phyloP scores from a whole-genome alignment of 1,140 invertebrate species.

The Drosophila sucinea region DNA sequence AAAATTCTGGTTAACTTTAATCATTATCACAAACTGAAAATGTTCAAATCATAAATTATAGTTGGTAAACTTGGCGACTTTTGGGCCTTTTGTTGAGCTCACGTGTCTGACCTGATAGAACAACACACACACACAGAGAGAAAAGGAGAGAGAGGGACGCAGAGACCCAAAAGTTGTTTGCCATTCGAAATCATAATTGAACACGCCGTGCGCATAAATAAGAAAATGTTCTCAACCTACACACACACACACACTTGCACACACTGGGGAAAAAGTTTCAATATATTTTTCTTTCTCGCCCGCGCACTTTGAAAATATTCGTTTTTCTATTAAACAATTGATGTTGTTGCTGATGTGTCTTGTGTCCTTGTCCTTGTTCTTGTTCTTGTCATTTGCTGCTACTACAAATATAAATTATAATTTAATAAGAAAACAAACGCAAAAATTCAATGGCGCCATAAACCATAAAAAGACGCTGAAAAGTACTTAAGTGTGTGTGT shows the following conservation, averaged over 20 bases:
- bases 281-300: conserved; percentile 9
- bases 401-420: conserved; percentile 78
- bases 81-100: conserved; percentile 16
- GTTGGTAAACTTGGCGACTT: not conserved
- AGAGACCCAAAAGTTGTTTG: conserved; percentile 44
- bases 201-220: conserved; percentile 64
- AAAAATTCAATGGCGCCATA: conserved; percentile 81
- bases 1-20: not conserved
- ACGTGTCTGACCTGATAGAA: conserved; percentile 37
- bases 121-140: not conserved
- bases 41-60: not conserved
- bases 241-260: not conserved
- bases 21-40: not conserved
- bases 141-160: conserved; percentile 6
- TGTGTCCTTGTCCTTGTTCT: conserved; percentile 14
- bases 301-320: conserved; percentile 5
- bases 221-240: conserved; percentile 42
- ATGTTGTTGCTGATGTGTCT: conserved; percentile 42
- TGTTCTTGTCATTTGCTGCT: conserved; percentile 45
- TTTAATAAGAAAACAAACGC: conserved; percentile 80
- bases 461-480: conserved; percentile 78
- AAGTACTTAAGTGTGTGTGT: conserved; percentile 58
- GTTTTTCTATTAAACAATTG: conserved; percentile 74
- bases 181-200: conserved; percentile 51
- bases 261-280: not conserved